Conservation (phyloP, 2,113 vertebrate genomes). For the Turdus rufiventris region DNA sequence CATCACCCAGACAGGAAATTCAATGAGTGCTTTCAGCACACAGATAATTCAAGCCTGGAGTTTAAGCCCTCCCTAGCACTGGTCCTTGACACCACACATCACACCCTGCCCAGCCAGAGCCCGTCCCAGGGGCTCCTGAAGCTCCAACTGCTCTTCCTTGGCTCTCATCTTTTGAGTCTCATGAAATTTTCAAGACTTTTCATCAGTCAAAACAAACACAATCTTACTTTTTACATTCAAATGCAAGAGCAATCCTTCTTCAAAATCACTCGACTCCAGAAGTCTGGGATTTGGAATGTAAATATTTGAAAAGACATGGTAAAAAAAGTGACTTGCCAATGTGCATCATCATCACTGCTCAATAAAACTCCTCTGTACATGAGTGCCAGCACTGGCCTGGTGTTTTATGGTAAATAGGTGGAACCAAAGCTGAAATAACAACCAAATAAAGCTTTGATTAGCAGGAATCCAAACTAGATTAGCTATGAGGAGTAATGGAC, state of each 20-base stretch:
- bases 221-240: not conserved
- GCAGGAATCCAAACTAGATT: not conserved
- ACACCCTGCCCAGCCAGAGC: not conserved
- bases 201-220: not conserved
- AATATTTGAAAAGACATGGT: not conserved
- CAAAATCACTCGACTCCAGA: not conserved
- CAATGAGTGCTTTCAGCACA: not conserved
- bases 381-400: not conserved
- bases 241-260: not conserved
- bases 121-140: not conserved
- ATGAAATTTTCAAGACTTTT: not conserved
- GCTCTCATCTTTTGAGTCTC: not conserved
- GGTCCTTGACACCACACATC: not conserved
- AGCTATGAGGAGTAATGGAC: not conserved
- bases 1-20: not conserved
- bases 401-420: not conserved
- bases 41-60: not conserved
- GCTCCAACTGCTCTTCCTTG: not conserved
- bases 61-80: fast-evolving
- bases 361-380: not conserved
- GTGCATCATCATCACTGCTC: not conserved
- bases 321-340: not conserved
- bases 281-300: not conserved
- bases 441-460: not conserved
- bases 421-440: not conserved